phyloP scores from a whole-genome alignment of 37 sponge, comb jelly and placozoan genomes.

The Chondrosia reniformis region DNA sequence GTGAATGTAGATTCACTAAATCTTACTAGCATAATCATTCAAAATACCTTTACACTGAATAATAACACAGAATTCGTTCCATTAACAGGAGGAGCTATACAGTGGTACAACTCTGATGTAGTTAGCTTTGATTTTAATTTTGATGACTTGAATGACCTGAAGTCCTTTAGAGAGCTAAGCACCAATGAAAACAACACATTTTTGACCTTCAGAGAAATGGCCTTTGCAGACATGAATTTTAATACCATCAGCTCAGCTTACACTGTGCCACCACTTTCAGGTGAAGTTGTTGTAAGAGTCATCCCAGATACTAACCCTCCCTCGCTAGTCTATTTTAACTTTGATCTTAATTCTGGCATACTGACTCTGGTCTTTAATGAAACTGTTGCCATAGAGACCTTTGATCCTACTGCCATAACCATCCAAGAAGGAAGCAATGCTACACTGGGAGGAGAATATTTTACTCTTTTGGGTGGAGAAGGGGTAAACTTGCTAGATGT shows the following conservation, averaged over 20 bases:
- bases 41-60: slow-evolving; percentile 22
- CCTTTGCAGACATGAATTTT: slow-evolving; percentile 50
- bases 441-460: not conserved
- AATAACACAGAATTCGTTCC: not conserved
- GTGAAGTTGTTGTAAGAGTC: slow-evolving; percentile 4
- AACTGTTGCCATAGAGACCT: slow-evolving; percentile 64
- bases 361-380: slow-evolving; percentile 66
- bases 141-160: slow-evolving; percentile 69
- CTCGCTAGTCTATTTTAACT: slow-evolving; percentile 31
- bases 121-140: slow-evolving; percentile 33
- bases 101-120: slow-evolving; percentile 38
- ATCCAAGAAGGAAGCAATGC: slow-evolving; percentile 23
- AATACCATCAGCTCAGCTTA: slow-evolving; percentile 35
- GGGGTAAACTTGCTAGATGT: slow-evolving; percentile 32
- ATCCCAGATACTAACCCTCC: slow-evolving; percentile 53
- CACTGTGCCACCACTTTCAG: not conserved
- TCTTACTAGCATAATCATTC: slow-evolving; percentile 35
- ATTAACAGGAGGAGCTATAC: slow-evolving; percentile 27
- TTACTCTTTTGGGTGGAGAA: slow-evolving; percentile 68
- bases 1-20: slow-evolving; percentile 68
- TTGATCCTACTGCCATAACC: slow-evolving; percentile 56
- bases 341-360: slow-evolving; percentile 68
- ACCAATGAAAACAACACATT: slow-evolving; percentile 39
- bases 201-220: slow-evolving; percentile 30
- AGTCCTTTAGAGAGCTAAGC: slow-evolving; percentile 45